Evolutionary conservation across 2,888 invertebrate species (phyloP).

Genomic region (Pedicia rivosa): DNA sequence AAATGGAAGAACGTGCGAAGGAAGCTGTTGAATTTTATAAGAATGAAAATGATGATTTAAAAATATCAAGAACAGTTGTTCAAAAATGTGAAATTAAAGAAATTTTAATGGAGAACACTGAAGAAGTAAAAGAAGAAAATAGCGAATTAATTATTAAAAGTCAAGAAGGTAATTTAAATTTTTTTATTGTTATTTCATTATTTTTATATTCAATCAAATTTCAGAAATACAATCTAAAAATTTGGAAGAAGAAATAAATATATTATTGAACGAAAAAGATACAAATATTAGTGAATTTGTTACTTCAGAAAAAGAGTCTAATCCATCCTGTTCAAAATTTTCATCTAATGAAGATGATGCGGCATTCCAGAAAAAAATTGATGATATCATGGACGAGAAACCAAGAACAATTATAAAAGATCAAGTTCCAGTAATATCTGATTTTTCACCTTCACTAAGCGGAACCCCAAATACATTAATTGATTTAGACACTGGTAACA

Average conservation of each 20-base stretch:
- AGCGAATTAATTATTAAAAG: not conserved
- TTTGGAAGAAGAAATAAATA: too few relatives aligned
- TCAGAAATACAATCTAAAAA: slow-evolving; percentile 9
- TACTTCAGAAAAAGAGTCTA: not conserved
- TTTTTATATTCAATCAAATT: too few relatives aligned
- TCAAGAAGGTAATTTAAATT: slow-evolving; percentile 6
- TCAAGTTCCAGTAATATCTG: not conserved
- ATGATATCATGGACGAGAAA: not conserved
- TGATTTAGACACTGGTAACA: slow-evolving; percentile 38
- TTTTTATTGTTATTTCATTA: too few relatives aligned
- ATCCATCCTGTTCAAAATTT: not conserved
- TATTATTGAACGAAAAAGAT: slow-evolving; percentile 5
- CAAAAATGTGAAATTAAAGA: slow-evolving; percentile 1
- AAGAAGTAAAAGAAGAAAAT: slow-evolving; percentile 4
- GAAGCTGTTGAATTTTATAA: slow-evolving; percentile 61
- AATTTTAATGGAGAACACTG: slow-evolving; percentile 10
- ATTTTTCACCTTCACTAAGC: slow-evolving; percentile 32
- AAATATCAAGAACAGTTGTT: slow-evolving; percentile 11
- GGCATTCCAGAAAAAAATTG: slow-evolving; percentile 6
- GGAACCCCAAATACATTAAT: slow-evolving; percentile 40
- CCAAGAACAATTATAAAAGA: not conserved
- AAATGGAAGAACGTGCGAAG: slow-evolving; percentile 53
- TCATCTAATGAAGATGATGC: not conserved
- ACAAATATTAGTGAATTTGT: not conserved
- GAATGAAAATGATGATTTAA: slow-evolving; percentile 46